Evolutionary conservation across 2,797 vertebrate genomes (phyloP).

Genomic region (Muraenolepis orangiensis): DNA sequence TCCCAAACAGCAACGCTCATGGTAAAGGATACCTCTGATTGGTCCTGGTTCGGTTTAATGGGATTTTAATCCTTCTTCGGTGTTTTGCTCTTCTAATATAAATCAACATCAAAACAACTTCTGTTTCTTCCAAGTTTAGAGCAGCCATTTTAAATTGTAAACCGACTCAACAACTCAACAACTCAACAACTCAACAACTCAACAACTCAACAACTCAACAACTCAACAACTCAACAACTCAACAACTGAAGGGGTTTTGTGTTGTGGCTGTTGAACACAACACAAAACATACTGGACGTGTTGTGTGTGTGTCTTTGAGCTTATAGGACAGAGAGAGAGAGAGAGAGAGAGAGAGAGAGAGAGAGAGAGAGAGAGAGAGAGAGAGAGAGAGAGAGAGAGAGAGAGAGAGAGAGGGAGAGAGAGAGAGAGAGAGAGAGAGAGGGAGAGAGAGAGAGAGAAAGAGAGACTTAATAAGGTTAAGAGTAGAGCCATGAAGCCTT

Average conservation of each 20-base stretch:
- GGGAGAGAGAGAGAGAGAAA: not conserved
- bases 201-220: not conserved
- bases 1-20: not conserved
- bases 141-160: not conserved
- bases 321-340: not conserved
- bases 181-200: not conserved
- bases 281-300: not conserved
- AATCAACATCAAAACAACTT: not conserved
- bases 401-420: not conserved
- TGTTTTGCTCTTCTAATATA: not conserved
- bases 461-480: not conserved
- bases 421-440: not conserved
- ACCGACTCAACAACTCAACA: not conserved
- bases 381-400: not conserved
- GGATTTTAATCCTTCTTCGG: not conserved
- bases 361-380: not conserved
- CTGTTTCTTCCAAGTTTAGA: not conserved
- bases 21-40: too few relatives aligned
- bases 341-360: not conserved
- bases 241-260: not conserved
- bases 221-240: not conserved
- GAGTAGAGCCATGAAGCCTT: not conserved
- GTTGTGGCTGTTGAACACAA: not conserved
- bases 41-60: too few relatives aligned
- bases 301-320: not conserved